A percentile compares a stretch with the other conserved stretches of the same genome.
phyloP scores from a whole-genome alignment of 2,888 invertebrate species.

The Melanotus villosus region DNA sequence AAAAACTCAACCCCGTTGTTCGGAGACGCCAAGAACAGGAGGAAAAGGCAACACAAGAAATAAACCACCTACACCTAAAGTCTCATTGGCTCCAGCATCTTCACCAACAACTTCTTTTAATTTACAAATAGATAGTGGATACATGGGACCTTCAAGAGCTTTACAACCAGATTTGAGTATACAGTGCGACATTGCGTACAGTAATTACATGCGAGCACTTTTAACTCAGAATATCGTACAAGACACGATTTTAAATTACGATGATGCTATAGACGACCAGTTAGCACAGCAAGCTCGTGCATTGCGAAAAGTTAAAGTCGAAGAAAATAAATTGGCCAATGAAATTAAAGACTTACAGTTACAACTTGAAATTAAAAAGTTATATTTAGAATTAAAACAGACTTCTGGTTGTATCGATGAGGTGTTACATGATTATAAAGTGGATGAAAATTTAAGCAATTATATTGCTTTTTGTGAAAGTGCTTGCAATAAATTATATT shows the following conservation, averaged over 20 bases:
- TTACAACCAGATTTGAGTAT: conserved; percentile 22
- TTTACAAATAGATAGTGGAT: no score
- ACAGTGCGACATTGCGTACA: conserved; percentile 48
- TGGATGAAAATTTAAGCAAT: background rate
- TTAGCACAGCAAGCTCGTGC: conserved; percentile 42
- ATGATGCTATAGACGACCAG: conserved; percentile 43
- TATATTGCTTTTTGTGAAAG: background rate
- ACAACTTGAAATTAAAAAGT: background rate
- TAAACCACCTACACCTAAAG: background rate
- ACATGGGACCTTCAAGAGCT: no score
- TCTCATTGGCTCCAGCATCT: background rate
- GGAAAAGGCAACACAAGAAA: background rate
- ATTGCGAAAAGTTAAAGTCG: conserved; percentile 24
- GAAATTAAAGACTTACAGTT: conserved; percentile 6
- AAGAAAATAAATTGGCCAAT: background rate
- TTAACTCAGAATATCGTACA: conserved; percentile 41
- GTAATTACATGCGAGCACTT: conserved; percentile 49
- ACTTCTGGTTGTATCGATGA: background rate
- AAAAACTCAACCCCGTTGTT: background rate
- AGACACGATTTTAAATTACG: conserved; percentile 27
- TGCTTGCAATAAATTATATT: conserved; percentile 33
- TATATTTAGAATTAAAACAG: background rate
- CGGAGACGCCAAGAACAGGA: background rate
- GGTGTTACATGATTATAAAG: background rate
- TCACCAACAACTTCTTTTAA: background rate